Conservation (phyloP, 2,888 invertebrate genomes). For the Euphydryas editha region DNA sequence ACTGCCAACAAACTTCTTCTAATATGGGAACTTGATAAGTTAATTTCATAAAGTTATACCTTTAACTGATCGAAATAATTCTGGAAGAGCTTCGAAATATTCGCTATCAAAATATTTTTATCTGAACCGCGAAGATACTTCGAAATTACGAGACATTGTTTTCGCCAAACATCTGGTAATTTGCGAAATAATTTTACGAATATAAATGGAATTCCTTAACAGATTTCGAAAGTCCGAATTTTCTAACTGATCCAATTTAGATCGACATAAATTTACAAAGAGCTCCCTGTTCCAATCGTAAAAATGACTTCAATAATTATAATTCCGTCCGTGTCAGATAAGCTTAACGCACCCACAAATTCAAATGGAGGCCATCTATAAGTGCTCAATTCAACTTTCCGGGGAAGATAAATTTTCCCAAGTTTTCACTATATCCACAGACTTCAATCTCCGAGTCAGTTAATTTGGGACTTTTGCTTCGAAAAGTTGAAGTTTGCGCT, state of each 20-base stretch:
- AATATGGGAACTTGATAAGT: conserved; percentile 28
- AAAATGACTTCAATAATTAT: conserved; percentile 41
- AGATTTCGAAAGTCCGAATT: neutral
- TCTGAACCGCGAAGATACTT: conserved; percentile 10
- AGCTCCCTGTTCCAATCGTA: conserved; percentile 16
- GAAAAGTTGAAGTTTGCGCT: conserved; percentile 43
- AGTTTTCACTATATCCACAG: conserved; percentile 51
- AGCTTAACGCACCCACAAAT: conserved; percentile 43
- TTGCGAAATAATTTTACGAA: conserved; percentile 2
- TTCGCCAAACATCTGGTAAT: conserved; percentile 3
- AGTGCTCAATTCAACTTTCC: conserved; percentile 51
- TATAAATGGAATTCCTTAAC: neutral
- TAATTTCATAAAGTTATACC: conserved; percentile 29
- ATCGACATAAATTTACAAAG: conserved; percentile 11
- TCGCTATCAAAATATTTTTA: conserved; percentile 34
- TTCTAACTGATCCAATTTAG: conserved; percentile 3
- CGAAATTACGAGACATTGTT: conserved; percentile 1
- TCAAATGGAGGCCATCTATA: conserved; percentile 44
- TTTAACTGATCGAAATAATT: conserved; percentile 26
- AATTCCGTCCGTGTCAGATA: conserved; percentile 43
- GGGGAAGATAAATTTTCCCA: conserved; percentile 51
- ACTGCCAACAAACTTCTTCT: conserved; percentile 22
- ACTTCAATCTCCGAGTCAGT: conserved; percentile 48
- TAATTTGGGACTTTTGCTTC: conserved; percentile 48
- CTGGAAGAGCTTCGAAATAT: conserved; percentile 20